A percentile compares a stretch with the other conserved stretches of the same genome.
phyloP scores from a whole-genome alignment of 2,113 vertebrate species.

The Eulacestoma nigropectus region DNA sequence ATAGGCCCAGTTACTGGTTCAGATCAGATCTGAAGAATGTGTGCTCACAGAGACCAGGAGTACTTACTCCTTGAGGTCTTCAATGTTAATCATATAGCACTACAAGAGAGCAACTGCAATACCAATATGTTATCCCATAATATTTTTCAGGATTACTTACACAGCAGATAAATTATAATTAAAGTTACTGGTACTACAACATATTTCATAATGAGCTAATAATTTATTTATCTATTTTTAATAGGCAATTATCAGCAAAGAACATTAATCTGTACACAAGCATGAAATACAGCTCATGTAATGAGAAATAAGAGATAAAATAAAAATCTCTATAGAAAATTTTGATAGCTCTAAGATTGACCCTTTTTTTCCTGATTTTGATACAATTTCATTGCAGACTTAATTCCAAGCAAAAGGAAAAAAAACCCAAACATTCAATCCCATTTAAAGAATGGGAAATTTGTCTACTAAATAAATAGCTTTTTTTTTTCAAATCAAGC shows the following conservation, averaged over 20 bases:
- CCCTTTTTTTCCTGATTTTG: background rate
- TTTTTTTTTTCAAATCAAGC: too few species aligned
- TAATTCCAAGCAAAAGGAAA: background rate
- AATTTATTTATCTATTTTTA: slow-evolving; percentile 33
- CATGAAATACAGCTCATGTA: background rate
- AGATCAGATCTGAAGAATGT: background rate
- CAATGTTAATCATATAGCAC: background rate
- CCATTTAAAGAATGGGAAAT: background rate
- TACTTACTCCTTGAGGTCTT: background rate
- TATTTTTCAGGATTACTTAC: background rate
- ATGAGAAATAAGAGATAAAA: background rate
- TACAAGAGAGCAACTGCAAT: background rate
- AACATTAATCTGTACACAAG: slow-evolving; percentile 11
- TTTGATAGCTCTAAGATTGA: background rate
- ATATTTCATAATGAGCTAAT: slow-evolving; percentile 21
- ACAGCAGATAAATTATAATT: slow-evolving; percentile 20
- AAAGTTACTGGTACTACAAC: slow-evolving; percentile 6
- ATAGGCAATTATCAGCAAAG: slow-evolving; percentile 5
- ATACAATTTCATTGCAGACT: background rate
- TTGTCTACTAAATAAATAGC: background rate
- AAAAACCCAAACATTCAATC: background rate
- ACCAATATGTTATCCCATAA: background rate
- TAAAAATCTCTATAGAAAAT: background rate
- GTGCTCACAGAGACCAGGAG: background rate
- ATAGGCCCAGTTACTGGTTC: background rate